Base-by-base conservation (phyloP, 2,888 invertebrate genomes). In the Dynastes hyllus region DNA sequence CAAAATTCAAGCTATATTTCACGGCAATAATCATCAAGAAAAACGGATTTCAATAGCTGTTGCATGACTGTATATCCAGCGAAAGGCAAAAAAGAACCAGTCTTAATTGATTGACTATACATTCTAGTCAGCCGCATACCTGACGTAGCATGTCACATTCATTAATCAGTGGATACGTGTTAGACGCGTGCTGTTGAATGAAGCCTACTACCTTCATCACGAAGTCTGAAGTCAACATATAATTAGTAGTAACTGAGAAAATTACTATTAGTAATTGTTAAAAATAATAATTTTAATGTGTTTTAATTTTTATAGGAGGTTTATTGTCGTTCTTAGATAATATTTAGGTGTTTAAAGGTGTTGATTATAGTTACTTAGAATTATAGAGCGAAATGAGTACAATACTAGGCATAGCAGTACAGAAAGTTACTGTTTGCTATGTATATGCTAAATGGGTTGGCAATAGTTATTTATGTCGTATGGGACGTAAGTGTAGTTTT, bases 131-230 rank as follows among this genome's bases (percentile, higher is more conserved):
- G 22, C n/a, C 29, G 29, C 45, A 70, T 70, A 22, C 53, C 70
- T 70, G 50, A 70, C 70, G 16, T 70, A 53, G 27, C 51, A 51
- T 70, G 70, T 51, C 70, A 51, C 70, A 37, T 70, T 70, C 70
- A 70, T 70, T 70, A 70, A 61, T 61, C 61, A 9, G 61, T 29
- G 11, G 22, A 27, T 61, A 61, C 61, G 61, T 61, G 32, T 5
- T 29, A 22, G 61, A 27, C 16, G 27, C 61, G 32, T 61, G 61
- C 61, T 22, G 4, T 29, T 6, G 61, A 27, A 11, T 61, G 22
- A 8, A 27, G 11, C 22, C 61, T 27, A n/a, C 27, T 16, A 27
- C 16, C 22, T 22, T 29, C 61, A 29, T 61, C 29, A 22, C 22
- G 61, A 29, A 61, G 61, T 22, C 11, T 61, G 29, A 61, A 61